Conservation (phyloP, 2,113 vertebrate species). For the Oncorhynchus kisutch region DNA sequence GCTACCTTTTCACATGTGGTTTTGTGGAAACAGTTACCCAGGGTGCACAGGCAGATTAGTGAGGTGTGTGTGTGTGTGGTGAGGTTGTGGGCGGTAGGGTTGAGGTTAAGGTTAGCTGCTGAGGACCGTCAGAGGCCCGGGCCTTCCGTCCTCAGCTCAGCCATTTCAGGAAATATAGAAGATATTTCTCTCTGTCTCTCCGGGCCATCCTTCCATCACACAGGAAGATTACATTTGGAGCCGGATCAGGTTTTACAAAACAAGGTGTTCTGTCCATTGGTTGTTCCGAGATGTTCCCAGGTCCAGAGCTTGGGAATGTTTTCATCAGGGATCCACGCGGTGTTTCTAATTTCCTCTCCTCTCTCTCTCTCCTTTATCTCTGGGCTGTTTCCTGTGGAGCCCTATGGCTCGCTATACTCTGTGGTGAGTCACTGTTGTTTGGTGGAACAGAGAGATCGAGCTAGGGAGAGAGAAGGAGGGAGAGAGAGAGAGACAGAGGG, state of each 20-base stretch:
- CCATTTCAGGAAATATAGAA: slow-evolving; percentile 68
- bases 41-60: background rate
- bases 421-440: slow-evolving; percentile 33
- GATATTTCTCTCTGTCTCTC: slow-evolving; percentile 16
- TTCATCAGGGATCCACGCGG: slow-evolving; percentile 63
- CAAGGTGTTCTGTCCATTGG: slow-evolving; percentile 65
- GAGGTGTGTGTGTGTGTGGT: background rate
- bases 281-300: slow-evolving; percentile 50
- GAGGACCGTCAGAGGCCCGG: slow-evolving; percentile 60
- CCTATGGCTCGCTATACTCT: slow-evolving; percentile 32
- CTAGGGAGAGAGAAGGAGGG: accelerated
- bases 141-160: slow-evolving; percentile 10
- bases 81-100: slow-evolving; percentile 12
- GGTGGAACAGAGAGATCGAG: background rate
- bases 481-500: accelerated
- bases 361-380: slow-evolving; percentile 41
- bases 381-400: slow-evolving; percentile 60
- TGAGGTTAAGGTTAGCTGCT: slow-evolving; percentile 9
- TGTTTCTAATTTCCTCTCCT: slow-evolving; percentile 74
- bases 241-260: slow-evolving; percentile 69
- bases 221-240: slow-evolving; percentile 73
- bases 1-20: background rate
- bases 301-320: slow-evolving; percentile 70
- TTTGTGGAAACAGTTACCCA: background rate
- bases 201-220: slow-evolving; percentile 40